phyloP scores from a whole-genome alignment of 2,888 invertebrate species.

The Candidula unifasciata region DNA sequence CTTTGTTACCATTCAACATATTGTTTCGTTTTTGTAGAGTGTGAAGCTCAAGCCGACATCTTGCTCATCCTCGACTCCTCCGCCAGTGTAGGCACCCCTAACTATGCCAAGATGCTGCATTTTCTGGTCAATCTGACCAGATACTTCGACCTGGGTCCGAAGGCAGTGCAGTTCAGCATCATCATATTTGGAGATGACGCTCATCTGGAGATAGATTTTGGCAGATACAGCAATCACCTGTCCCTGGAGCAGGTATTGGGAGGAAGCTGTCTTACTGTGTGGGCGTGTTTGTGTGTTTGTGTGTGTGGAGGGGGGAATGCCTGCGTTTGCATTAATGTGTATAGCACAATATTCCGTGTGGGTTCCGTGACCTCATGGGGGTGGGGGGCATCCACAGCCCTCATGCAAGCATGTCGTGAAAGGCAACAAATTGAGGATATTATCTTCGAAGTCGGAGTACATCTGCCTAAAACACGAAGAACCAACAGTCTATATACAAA shows the following conservation, averaged over 20 bases:
- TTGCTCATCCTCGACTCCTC: constrained; percentile 36
- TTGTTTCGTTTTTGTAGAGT: constrained; percentile 5
- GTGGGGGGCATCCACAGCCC: too few relatives aligned
- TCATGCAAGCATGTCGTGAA: too few relatives aligned
- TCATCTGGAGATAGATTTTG: constrained; percentile 34
- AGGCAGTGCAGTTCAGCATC: constrained; percentile 21
- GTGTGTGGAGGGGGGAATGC: too few relatives aligned
- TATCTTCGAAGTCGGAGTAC: too few relatives aligned
- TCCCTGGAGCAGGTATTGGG: constrained; percentile 24
- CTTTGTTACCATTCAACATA: too few relatives aligned
- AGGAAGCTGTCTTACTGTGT: neutral
- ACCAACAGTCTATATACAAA: too few relatives aligned
- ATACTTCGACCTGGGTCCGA: constrained; percentile 31
- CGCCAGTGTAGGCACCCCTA: neutral
- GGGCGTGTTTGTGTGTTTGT: too few relatives aligned
- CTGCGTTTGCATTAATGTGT: too few relatives aligned
- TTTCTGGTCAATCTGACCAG: constrained; percentile 16
- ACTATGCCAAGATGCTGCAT: constrained; percentile 10
- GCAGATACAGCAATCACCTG: constrained; percentile 13
- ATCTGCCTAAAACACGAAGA: too few relatives aligned
- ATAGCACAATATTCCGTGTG: too few relatives aligned
- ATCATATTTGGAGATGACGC: constrained; percentile 34
- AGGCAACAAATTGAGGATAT: too few relatives aligned
- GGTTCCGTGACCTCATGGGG: too few relatives aligned
- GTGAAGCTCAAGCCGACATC: constrained; percentile 26